Base-by-base conservation (phyloP, 2,888 invertebrate species). In the Cryptophagus acutangulus region DNA sequence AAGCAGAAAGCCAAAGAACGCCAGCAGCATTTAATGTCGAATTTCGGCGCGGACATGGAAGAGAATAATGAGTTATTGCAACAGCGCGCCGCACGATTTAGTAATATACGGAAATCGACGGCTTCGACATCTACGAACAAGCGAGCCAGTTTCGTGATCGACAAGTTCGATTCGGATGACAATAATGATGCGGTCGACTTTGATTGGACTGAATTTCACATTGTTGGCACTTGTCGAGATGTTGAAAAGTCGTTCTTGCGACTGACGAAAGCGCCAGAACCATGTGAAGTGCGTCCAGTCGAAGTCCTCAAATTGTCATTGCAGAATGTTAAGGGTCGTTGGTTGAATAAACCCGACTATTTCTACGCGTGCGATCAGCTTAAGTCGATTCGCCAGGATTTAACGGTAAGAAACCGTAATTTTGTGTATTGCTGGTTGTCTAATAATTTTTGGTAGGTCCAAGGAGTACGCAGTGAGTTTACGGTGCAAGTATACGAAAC, bases 401-500 rank as follows among this genome's bases (percentile, higher is more conserved):
- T 99, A 58, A 99, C 97, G 47, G 97, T 94, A 71, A 77, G 81
- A 4, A 26, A 12, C 12, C 9, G 6, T 20, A 20, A 20, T 20
- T 20, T 20, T 20, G 20, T 9, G 9, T 9, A 20, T 20, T 20
- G 5, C 9, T 20, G 5, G 5, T 20, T 20, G 5, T 20, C 9
- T 20, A 20, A 6, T 20, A 6, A 20, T 20, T 3, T 12, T 26
- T 26, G 10, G 4, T 57, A 91, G 90, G 88, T 96, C 34, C 99
- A 99, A 79, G 93, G 96, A 59, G 80, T 99, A 54, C 75, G 97
- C 54, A 90, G 95, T 12, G 14, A 78, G 51, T 95, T 99, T 65
- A 95, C 97, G 38, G 87, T 99, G n/a, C 81, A 88, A 64, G 99
- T 99, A 8, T 99, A 99, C 73, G 99, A 99, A 75, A 95, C 94